A percentile compares a stretch with the other conserved stretches of the same genome.
phyloP scores from a whole-genome alignment of 2,113 vertebrate species.

The Heloderma charlesbogerti region DNA sequence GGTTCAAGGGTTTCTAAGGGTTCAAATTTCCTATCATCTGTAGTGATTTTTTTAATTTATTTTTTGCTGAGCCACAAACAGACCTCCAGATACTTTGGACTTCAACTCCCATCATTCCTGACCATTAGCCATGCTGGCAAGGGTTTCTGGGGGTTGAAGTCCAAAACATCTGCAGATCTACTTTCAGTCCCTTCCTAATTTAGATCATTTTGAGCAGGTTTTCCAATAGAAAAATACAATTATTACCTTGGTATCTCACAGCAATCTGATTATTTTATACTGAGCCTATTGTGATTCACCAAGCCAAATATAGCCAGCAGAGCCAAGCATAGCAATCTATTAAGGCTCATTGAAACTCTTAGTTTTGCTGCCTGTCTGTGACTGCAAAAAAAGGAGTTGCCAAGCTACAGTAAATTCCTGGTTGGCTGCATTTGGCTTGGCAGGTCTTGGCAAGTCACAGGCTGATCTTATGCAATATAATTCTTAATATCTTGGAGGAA shows the following conservation, averaged over 20 bases:
- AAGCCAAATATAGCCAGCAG: background rate
- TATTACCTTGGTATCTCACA: background rate
- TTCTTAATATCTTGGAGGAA: constrained; percentile 21
- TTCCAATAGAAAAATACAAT: background rate
- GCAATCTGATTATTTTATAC: background rate
- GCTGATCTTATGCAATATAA: background rate
- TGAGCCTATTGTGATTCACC: no score
- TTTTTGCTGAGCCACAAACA: background rate
- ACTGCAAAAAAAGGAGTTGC: background rate
- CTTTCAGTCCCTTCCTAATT: background rate
- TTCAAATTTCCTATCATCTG: background rate
- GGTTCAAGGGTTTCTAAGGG: no score
- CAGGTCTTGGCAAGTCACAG: background rate
- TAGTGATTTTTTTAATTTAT: background rate
- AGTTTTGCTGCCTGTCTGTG: background rate
- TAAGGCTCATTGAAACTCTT: background rate
- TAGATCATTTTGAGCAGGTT: background rate
- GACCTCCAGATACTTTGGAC: no score
- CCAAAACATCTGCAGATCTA: no score
- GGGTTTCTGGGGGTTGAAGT: no score
- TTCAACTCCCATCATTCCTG: no score
- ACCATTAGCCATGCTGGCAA: no score
- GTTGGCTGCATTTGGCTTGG: background rate
- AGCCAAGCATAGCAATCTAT: background rate
- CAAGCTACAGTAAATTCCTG: background rate